A percentile compares a stretch with the other conserved stretches of the same genome.
phyloP scores from a whole-genome alignment of 2,797 vertebrate genomes.

The Lutra lutra region DNA sequence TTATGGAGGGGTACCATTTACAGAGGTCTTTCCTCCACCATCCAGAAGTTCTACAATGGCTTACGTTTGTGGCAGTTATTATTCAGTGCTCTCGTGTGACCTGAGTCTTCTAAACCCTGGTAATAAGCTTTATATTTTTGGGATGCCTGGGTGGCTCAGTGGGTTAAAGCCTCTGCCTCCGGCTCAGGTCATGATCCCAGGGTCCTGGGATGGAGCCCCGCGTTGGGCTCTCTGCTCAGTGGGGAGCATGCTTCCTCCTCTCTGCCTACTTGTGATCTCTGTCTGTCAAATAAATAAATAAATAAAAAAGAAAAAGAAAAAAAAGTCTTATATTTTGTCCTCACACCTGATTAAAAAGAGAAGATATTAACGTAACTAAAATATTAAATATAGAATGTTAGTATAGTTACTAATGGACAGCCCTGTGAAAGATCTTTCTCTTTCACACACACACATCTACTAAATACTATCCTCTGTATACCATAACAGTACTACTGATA shows the following conservation, averaged over 20 bases:
- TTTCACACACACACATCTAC: neutral
- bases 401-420: neutral
- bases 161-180: no score
- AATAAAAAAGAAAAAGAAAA: no score
- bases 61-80: neutral
- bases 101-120: neutral
- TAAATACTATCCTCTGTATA: neutral
- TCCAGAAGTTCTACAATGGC: neutral
- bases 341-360: neutral
- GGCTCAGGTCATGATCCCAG: no score
- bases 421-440: neutral
- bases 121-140: neutral
- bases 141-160: no score
- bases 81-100: neutral
- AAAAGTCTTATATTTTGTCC: neutral
- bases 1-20: neutral
- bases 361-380: neutral
- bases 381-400: slow-evolving; percentile 3
- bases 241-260: no score
- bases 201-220: no score
- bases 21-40: neutral
- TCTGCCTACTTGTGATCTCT: no score
- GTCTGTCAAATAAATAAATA: no score
- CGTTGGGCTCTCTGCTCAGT: no score
- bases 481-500: neutral